Conservation (phyloP, 1,140 invertebrate genomes). For the Drosophila busckii region DNA sequence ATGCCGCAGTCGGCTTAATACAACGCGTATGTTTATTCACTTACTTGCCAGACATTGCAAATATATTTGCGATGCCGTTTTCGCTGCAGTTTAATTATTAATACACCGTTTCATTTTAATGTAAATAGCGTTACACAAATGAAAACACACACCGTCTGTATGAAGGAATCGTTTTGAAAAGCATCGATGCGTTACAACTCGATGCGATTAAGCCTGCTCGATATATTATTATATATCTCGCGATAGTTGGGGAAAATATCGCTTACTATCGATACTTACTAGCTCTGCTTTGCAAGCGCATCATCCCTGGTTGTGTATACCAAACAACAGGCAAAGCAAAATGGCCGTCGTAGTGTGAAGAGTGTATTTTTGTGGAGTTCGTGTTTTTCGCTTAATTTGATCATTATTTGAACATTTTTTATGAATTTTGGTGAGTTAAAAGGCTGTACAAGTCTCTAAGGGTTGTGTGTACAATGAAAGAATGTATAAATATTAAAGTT, state of each 20-base stretch:
- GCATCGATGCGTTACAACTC: too few relatives aligned
- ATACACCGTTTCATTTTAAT: constrained; percentile 20
- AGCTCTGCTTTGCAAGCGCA: neutral
- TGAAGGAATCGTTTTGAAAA: too few relatives aligned
- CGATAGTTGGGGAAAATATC: constrained; percentile 1
- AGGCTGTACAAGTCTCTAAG: neutral
- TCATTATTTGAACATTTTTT: constrained; percentile 66
- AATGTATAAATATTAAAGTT: neutral
- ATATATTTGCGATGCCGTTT: neutral
- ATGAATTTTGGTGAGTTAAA: constrained; percentile 65
- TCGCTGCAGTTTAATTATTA: constrained; percentile 28
- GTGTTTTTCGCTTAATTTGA: constrained; percentile 71
- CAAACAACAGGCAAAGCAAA: constrained; percentile 45
- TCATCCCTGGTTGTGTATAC: constrained; percentile 36
- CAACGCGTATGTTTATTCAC: constrained; percentile 24
- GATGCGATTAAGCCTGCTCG: too few relatives aligned
- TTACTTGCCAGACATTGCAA: constrained; percentile 60
- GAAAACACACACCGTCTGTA: too few relatives aligned
- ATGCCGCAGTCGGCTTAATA: too few relatives aligned
- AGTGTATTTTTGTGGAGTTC: constrained; percentile 51
- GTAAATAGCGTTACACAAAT: constrained; percentile 37
- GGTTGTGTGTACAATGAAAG: neutral
- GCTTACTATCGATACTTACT: neutral
- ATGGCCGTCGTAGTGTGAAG: constrained; percentile 51
- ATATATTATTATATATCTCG: too few relatives aligned